Conservation (phyloP, 2,888 invertebrate species). For the Cotesia congregata region DNA sequence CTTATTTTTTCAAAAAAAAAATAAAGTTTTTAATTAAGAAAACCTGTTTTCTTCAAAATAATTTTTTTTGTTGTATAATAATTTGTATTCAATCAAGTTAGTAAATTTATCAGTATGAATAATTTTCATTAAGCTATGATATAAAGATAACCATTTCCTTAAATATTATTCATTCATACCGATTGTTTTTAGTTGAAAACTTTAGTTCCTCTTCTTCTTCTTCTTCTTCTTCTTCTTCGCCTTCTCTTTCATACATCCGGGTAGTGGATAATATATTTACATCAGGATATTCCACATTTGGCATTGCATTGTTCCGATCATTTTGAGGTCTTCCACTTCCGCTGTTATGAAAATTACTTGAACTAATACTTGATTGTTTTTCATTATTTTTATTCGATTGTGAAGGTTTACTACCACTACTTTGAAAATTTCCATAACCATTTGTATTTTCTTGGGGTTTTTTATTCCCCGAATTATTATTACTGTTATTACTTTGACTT, state of each 20-base stretch:
- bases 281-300: neutral
- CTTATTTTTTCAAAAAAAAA: too few relatives aligned
- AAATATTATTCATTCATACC: neutral
- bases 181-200: neutral
- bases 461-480: constrained; percentile 14
- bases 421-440: constrained; percentile 13
- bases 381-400: constrained; percentile 14
- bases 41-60: too few relatives aligned
- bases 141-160: neutral
- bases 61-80: too few relatives aligned
- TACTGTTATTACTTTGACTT: neutral
- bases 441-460: constrained; percentile 11
- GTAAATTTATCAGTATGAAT: too few relatives aligned
- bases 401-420: neutral
- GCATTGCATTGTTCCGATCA: neutral
- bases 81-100: too few relatives aligned
- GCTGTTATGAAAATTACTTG: constrained; percentile 10
- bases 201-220: neutral
- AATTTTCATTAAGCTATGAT: too few relatives aligned
- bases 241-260: neutral
- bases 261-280: neutral
- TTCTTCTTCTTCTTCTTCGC: neutral
- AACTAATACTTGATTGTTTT: neutral
- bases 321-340: constrained; percentile 10
- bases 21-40: too few relatives aligned